Percentiles rank a stretch among this genome's conserved stretches.
Conservation (phyloP, 2,888 invertebrate genomes). For the Microdon myrmicae region DNA sequence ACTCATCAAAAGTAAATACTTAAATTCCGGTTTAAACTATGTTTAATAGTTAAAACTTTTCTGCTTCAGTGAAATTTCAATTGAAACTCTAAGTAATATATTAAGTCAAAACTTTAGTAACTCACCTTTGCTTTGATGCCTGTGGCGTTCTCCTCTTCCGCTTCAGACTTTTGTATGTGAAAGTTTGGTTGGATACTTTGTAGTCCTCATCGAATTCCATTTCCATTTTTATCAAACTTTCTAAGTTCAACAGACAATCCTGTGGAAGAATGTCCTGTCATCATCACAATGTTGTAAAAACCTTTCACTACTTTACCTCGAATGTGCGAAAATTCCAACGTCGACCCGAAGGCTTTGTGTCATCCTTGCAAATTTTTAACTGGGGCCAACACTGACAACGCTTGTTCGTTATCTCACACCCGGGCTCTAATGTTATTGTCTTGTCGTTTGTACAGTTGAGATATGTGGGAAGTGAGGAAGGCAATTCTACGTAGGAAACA, state of each 20-base stretch:
- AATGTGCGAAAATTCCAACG: constrained; percentile 66
- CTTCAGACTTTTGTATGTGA: constrained; percentile 64
- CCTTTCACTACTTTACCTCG: constrained; percentile 57
- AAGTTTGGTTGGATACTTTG: constrained; percentile 65
- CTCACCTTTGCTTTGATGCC: no score
- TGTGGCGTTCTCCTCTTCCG: constrained; percentile 63
- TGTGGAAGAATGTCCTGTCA: constrained; percentile 40
- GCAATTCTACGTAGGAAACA: constrained; percentile 60
- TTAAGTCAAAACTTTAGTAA: constrained; percentile 12
- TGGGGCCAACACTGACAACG: constrained; percentile 66
- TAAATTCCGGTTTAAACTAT: no score
- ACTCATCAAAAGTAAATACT: no score
- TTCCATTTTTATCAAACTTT: constrained; percentile 66
- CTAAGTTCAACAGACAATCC: constrained; percentile 67
- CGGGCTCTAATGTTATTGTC: constrained; percentile 63
- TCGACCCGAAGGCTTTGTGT: constrained; percentile 58
- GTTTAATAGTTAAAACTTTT: no score
- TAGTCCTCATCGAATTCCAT: constrained; percentile 67
- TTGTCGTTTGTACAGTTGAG: constrained; percentile 64
- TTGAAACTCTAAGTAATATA: background rate
- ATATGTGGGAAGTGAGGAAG: constrained; percentile 56
- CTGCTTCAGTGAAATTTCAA: no score
- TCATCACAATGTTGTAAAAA: background rate
- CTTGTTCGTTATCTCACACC: constrained; percentile 67
- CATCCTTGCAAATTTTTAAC: constrained; percentile 63